Percentiles rank a stretch among this genome's conserved stretches.
phyloP scores from a whole-genome alignment of 2,797 vertebrate species.

The Enteromius unitaeniatus region DNA sequence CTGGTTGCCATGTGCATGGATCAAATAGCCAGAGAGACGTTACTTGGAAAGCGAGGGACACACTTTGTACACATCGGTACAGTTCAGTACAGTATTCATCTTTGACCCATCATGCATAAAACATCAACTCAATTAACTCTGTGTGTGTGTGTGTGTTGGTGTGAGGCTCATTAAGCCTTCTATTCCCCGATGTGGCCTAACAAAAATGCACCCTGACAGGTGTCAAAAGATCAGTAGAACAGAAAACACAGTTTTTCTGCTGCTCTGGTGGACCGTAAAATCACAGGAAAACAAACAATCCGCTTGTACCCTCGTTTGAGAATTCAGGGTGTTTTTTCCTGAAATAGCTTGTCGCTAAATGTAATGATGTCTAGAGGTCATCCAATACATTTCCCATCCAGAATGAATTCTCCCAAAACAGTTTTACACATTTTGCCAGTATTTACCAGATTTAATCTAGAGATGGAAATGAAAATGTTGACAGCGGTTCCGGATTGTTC shows the following conservation, averaged over 20 bases:
- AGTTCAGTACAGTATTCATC: constrained; percentile 51
- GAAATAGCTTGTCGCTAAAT: constrained; percentile 46
- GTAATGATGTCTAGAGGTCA: constrained; percentile 40
- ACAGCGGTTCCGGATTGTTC: constrained; percentile 23
- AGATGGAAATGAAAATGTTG: constrained; percentile 20
- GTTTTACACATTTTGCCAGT: constrained; percentile 16
- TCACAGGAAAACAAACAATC: constrained; percentile 57
- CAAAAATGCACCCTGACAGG: constrained; percentile 48
- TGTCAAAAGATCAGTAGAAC: constrained; percentile 53
- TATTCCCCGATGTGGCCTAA: constrained; percentile 35
- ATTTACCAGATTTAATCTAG: not conserved
- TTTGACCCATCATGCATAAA: constrained; percentile 53
- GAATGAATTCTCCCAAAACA: constrained; percentile 38
- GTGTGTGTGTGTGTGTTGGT: constrained; percentile 15
- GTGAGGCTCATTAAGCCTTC: constrained; percentile 51
- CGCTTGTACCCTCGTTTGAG: constrained; percentile 39
- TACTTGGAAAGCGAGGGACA: constrained; percentile 33
- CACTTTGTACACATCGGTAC: constrained; percentile 33
- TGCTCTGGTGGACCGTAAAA: constrained; percentile 50
- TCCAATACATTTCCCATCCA: constrained; percentile 49
- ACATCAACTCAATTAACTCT: constrained; percentile 52
- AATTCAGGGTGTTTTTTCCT: constrained; percentile 37
- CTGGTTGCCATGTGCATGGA: constrained; percentile 22
- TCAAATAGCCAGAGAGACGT: not conserved
- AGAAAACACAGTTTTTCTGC: constrained; percentile 49